Conservation (phyloP, 1,140 invertebrate genomes). For the Tetramorium alpestre region DNA sequence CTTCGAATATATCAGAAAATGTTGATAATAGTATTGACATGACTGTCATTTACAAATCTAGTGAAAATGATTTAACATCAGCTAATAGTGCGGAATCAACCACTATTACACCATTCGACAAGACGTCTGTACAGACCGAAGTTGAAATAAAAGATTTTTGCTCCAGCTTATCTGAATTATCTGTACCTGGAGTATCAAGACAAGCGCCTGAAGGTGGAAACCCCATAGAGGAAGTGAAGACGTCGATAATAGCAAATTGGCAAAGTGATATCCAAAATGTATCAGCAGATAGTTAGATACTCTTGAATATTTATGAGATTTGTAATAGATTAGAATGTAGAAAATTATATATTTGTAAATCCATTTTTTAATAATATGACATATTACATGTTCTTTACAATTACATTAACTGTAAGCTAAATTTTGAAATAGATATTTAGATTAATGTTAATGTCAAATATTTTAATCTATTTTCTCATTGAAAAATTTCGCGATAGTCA, state of each 20-base stretch:
- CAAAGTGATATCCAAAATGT: constrained; percentile 45
- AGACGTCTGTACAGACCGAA: constrained; percentile 60
- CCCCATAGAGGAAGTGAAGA: constrained; percentile 78
- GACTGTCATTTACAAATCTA: constrained; percentile 73
- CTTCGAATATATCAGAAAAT: constrained; percentile 76
- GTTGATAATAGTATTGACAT: constrained; percentile 75
- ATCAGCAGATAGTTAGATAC: constrained; percentile 57
- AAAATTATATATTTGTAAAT: constrained; percentile 21
- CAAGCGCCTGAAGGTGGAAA: constrained; percentile 84
- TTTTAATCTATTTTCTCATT: not conserved
- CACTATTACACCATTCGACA: constrained; percentile 72
- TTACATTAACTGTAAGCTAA: not conserved
- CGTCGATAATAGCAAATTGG: constrained; percentile 35
- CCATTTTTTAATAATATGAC: constrained; percentile 16
- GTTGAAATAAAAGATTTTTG: constrained; percentile 70
- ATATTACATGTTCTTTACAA: not conserved
- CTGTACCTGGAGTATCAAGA: constrained; percentile 78
- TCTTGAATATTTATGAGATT: constrained; percentile 36
- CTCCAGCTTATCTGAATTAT: constrained; percentile 73
- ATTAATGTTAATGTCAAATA: constrained; percentile 12
- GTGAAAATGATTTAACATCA: constrained; percentile 70
- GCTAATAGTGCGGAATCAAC: constrained; percentile 75
- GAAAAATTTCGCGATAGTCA: not conserved
- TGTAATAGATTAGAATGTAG: constrained; percentile 27
- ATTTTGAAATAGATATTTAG: not conserved